Conservation (phyloP, 2,888 invertebrate species). For the Plutella xylostella region DNA sequence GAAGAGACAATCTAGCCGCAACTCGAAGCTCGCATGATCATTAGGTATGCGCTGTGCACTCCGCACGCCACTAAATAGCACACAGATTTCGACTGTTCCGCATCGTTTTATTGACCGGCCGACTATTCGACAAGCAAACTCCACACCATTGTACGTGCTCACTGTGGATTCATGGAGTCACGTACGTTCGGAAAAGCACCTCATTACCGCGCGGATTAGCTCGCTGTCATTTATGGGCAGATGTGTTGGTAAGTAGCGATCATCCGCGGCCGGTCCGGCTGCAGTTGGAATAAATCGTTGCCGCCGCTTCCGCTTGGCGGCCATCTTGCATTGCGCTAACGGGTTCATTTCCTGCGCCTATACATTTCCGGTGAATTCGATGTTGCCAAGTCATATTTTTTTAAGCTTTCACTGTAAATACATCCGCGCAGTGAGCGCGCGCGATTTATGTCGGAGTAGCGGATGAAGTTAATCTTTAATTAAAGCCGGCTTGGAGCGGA, state of each 20-base stretch:
- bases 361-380: slow-evolving; percentile 58
- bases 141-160: neutral
- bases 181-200: neutral
- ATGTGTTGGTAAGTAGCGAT: slow-evolving; percentile 4
- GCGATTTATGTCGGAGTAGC: no score
- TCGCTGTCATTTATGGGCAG: neutral
- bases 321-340: slow-evolving; percentile 65
- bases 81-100: neutral
- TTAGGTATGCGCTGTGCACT: no score
- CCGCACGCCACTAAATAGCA: neutral
- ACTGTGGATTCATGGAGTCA: neutral
- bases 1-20: neutral
- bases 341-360: slow-evolving; percentile 68
- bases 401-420: neutral
- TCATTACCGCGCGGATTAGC: slow-evolving; percentile 3
- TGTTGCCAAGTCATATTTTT: slow-evolving; percentile 40
- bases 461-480: no score
- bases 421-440: no score
- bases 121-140: slow-evolving; percentile 4
- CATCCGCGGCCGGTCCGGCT: slow-evolving; percentile 29
- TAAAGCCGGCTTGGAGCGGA: no score
- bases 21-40: no score
- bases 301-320: slow-evolving; percentile 34
- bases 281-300: slow-evolving; percentile 44
- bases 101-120: neutral